phyloP scores from a whole-genome alignment of 2,797 vertebrate species.

The Hyperoplus immaculatus region DNA sequence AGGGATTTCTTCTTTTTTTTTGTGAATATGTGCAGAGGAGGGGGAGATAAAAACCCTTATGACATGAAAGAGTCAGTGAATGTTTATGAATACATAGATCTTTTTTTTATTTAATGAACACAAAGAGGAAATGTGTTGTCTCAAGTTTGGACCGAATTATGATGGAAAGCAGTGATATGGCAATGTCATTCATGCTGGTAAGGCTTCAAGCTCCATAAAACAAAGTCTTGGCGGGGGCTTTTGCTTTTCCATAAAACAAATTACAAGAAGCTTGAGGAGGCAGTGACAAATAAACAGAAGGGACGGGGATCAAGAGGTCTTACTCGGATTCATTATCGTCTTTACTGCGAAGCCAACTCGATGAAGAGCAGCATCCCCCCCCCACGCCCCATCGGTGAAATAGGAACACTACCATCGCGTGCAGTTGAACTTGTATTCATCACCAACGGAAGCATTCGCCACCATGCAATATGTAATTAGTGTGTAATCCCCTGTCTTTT shows the following conservation, averaged over 20 bases:
- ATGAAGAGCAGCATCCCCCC: conserved; percentile 48
- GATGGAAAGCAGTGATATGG: conserved; percentile 38
- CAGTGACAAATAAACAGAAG: conserved; percentile 58
- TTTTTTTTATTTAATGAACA: conserved; percentile 56
- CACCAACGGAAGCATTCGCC: conserved; percentile 76
- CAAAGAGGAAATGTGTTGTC: conserved; percentile 49
- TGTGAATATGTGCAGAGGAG: conserved; percentile 62
- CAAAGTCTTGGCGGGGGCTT: not conserved
- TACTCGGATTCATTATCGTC: conserved; percentile 50
- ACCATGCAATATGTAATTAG: conserved; percentile 83
- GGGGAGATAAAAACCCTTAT: conserved; percentile 48
- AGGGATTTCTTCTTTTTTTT: conserved; percentile 58
- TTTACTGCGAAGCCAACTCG: conserved; percentile 47
- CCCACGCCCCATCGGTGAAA: conserved; percentile 43
- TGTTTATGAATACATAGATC: conserved; percentile 40
- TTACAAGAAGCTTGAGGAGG: conserved; percentile 18
- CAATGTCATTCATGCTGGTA: conserved; percentile 26
- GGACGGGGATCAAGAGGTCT: conserved; percentile 43
- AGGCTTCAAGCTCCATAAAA: conserved; percentile 15
- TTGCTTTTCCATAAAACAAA: conserved; percentile 17
- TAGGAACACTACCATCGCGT: conserved; percentile 48
- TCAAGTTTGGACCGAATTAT: conserved; percentile 49
- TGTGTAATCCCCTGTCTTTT: conserved; percentile 85
- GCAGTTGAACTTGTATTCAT: conserved; percentile 79
- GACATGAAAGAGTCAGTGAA: conserved; percentile 42